phyloP scores from a whole-genome alignment of 92 coral and sea anemone genomes.

The Ricordea florida region DNA sequence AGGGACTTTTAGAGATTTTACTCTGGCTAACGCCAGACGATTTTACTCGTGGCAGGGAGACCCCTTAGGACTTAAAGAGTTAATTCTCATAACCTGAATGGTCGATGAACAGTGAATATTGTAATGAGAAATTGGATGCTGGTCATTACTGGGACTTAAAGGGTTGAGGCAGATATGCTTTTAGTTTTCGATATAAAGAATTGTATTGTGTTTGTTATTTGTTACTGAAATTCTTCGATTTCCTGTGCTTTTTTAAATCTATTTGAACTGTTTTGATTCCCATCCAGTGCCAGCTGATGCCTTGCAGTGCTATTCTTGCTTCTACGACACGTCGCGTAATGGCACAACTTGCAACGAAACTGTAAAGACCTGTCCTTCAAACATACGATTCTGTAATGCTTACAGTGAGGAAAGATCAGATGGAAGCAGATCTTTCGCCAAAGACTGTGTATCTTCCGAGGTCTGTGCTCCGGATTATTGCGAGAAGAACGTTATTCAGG shows the following conservation, averaged over 20 bases:
- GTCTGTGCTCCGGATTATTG: constrained; percentile 7
- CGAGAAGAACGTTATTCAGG: not conserved
- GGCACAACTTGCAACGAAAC: not conserved
- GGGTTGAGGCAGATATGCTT: too few species aligned
- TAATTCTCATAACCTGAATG: too few species aligned
- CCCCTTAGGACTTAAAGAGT: too few species aligned
- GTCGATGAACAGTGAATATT: too few species aligned
- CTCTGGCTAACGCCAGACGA: too few species aligned
- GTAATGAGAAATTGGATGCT: too few species aligned
- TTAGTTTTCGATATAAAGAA: too few species aligned
- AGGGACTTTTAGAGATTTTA: too few species aligned
- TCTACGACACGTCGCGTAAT: not conserved
- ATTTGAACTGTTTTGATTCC: not conserved
- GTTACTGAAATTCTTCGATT: not conserved
- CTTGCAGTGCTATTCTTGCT: constrained; percentile 7
- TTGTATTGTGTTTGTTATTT: too few species aligned
- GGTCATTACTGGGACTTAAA: too few species aligned
- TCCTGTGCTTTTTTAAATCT: not conserved
- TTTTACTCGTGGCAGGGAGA: too few species aligned
- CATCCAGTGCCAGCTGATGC: not conserved
- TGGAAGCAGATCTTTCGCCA: constrained; percentile 1
- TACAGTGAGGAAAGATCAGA: not conserved
- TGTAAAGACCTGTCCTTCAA: not conserved
- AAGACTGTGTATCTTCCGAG: not conserved
- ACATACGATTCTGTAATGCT: not conserved